Conservation (phyloP, 2,113 vertebrate species). For the Menura novaehollandiae region DNA sequence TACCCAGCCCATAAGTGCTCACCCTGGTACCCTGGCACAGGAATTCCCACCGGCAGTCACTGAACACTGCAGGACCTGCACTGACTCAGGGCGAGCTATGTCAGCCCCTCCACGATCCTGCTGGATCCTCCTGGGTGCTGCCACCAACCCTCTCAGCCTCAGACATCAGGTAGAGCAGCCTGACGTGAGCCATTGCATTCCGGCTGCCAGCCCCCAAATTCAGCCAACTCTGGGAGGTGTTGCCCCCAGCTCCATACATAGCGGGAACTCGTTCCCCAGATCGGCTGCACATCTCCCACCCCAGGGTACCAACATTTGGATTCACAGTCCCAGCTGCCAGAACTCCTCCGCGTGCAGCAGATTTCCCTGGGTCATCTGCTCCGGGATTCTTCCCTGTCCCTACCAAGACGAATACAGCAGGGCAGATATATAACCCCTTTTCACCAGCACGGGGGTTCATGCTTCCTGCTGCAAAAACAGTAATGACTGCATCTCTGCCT, state of each 20-base stretch:
- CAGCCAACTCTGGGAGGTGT: background rate
- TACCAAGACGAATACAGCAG: background rate
- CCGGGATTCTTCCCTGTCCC: background rate
- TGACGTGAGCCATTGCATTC: background rate
- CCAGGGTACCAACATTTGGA: background rate
- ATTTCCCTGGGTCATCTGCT: background rate
- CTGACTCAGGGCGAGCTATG: background rate
- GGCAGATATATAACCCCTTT: background rate
- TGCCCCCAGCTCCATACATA: rapidly evolving
- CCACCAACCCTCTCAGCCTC: background rate
- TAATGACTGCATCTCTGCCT: background rate
- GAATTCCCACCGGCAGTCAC: background rate
- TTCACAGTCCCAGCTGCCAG: background rate
- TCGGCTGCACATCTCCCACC: background rate
- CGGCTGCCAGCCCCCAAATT: background rate
- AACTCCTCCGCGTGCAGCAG: background rate
- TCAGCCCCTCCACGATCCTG: background rate
- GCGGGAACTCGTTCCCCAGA: background rate
- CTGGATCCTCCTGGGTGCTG: background rate
- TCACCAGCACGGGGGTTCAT: background rate
- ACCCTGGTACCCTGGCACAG: background rate
- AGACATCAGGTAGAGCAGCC: background rate
- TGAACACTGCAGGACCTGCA: background rate
- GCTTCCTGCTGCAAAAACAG: background rate
- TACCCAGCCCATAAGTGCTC: background rate